A percentile compares a stretch with the other conserved stretches of the same genome.
Conservation (phyloP, 23 tunicate species). For the Diplosoma virens region DNA sequence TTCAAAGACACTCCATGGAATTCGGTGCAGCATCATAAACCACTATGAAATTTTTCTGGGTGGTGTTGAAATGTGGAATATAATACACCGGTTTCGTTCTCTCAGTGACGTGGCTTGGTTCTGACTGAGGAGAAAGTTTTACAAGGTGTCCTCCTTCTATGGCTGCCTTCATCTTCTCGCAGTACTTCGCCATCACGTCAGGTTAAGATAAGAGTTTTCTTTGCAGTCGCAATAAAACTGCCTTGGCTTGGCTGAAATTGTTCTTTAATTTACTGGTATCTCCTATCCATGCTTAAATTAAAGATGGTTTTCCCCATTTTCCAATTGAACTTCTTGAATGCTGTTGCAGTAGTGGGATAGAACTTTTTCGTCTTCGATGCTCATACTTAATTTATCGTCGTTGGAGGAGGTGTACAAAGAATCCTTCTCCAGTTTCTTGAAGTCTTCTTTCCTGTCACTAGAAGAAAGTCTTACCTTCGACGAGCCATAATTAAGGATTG, state of each 20-base stretch:
- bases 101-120: no score
- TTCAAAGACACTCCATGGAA: neutral
- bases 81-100: neutral
- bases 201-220: neutral
- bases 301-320: neutral
- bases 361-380: neutral
- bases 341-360: neutral
- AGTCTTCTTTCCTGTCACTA: slow-evolving; percentile 1
- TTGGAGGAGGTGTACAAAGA: neutral
- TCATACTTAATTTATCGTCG: neutral
- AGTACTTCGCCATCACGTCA: neutral
- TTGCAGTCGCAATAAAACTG: neutral
- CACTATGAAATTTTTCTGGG: neutral
- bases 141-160: neutral
- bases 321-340: neutral
- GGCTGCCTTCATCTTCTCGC: neutral
- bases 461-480: neutral
- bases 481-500: no score
- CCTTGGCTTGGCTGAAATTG: neutral
- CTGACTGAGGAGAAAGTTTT: neutral
- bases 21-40: slow-evolving; percentile 15
- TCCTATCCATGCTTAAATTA: neutral
- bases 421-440: neutral
- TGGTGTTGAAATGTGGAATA: slow-evolving; percentile 7
- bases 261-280: neutral